phyloP scores from a whole-genome alignment of 37 sponge, comb jelly and placozoan species.

The Beroe forskalii region DNA sequence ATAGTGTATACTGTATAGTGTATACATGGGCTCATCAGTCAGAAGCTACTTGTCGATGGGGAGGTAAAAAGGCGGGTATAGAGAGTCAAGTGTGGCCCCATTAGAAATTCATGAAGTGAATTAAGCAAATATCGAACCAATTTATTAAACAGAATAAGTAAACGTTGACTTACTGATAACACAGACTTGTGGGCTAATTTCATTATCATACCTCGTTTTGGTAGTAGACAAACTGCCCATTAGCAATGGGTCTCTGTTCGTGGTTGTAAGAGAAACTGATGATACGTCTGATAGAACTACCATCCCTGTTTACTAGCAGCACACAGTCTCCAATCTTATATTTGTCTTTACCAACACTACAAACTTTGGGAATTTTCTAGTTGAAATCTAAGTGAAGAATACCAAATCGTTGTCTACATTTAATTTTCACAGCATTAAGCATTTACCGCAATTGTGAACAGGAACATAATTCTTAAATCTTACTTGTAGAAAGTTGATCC shows the following conservation, averaged over 20 bases:
- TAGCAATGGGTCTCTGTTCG: constrained; percentile 33
- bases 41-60: too few species aligned
- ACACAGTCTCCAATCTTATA: constrained; percentile 54
- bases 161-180: background rate
- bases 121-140: too few species aligned
- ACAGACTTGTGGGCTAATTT: background rate
- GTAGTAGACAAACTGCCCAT: constrained; percentile 31
- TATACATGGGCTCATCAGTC: too few species aligned
- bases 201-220: constrained; percentile 42
- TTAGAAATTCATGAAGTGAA: too few species aligned
- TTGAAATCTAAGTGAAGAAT: too few species aligned
- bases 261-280: constrained; percentile 43
- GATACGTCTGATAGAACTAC: constrained; percentile 29
- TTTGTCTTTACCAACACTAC: constrained; percentile 15
- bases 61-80: background rate
- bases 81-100: background rate
- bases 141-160: too few species aligned
- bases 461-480: too few species aligned
- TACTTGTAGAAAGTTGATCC: constrained; percentile 45
- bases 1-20: too few species aligned
- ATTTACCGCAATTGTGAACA: too few species aligned
- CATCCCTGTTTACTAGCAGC: constrained; percentile 13
- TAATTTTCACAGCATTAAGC: too few species aligned
- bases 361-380: background rate
- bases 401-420: too few species aligned